Percentiles rank a stretch among this genome's conserved stretches.
Conservation (phyloP, 2,113 vertebrate species). For the Clarias magur region DNA sequence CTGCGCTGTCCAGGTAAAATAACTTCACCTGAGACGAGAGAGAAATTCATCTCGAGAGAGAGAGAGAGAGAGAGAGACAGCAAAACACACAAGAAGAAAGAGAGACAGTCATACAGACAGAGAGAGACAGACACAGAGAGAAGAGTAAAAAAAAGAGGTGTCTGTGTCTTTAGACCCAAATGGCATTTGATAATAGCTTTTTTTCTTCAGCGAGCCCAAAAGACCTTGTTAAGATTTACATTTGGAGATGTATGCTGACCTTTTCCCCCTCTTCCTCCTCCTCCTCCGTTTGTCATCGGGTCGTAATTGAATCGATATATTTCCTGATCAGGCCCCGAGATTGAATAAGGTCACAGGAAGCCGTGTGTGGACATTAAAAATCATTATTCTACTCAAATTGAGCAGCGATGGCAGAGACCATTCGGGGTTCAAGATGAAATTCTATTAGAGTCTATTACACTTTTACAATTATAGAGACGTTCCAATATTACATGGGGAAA, state of each 20-base stretch:
- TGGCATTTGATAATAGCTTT: constrained; percentile 96
- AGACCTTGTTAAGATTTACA: constrained; percentile 99
- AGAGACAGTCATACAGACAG: constrained; percentile 47
- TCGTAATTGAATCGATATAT: constrained; percentile 99
- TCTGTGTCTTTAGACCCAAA: constrained; percentile 86
- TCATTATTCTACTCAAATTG: constrained; percentile 99
- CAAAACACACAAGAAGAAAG: not conserved
- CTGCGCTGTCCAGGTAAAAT: constrained; percentile 58
- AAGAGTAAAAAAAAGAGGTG: constrained; percentile 68
- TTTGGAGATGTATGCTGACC: constrained; percentile 99
- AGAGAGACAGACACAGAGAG: not conserved
- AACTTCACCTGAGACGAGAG: constrained; percentile 66
- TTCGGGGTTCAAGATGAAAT: constrained; percentile 99
- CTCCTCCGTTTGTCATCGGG: constrained; percentile 96
- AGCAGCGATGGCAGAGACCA: constrained; percentile 92
- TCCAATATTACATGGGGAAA: constrained; percentile 99
- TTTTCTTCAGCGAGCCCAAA: constrained; percentile 85
- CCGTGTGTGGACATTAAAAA: constrained; percentile 99
- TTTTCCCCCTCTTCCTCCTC: constrained; percentile 80
- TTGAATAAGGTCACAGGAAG: constrained; percentile 99
- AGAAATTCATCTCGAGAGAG: constrained; percentile 49
- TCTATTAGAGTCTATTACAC: constrained; percentile 99
- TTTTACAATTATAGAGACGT: constrained; percentile 99
- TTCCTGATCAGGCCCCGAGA: constrained; percentile 97
- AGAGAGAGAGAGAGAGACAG: not conserved